Evolutionary conservation across 2,888 invertebrate species (phyloP), one percentile per base, ranked within the genome.

Genomic region (Neoaliturus tenellus): DNA sequence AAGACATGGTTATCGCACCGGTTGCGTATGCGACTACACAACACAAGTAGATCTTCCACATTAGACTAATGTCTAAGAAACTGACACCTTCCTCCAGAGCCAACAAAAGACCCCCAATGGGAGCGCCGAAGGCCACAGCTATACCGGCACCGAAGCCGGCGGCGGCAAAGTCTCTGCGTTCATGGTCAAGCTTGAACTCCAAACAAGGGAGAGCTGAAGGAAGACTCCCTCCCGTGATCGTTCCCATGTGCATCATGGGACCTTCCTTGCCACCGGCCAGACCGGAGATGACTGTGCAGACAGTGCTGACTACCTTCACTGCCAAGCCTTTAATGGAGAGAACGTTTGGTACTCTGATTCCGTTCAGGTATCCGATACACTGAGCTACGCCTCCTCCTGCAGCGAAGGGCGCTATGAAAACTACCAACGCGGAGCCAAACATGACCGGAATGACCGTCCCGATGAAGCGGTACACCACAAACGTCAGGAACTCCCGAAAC

Each of bases 231-330:
- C 93, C 94, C 44, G 94, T 92, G 0, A 93, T 93, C 3, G 93
- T 92, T 12, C 94, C 94, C 25, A 93, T 92, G 88, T 94, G 94
- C 85, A 94, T 93, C 93, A 94, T 93, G 14, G 94, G 94, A 0
- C 94, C 87, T 85, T 87, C 93, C 91, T 93, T 93, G 86, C 93
- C 93, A n/a, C 92, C 92, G 48, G 92, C 92, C 55, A 93, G 89
- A 2, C 93, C 93, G 23, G 93, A 93, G 48, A 91, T 90, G 0
- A 93, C 93, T 31, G 92, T 91, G 85, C 91, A 91, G 5, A 92
- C 90, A 2, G 93, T 93, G 28, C 93, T 93, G 35, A 93, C 87
- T 10, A 91, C 91, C 89, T 93, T 93, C 3, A 91, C 91, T 6
- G 93, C 85, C 25, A 93, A 90, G 0, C 93, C 93, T 88, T 92